Conservation (phyloP, 2,888 invertebrate genomes). For the Cantharis rustica region DNA sequence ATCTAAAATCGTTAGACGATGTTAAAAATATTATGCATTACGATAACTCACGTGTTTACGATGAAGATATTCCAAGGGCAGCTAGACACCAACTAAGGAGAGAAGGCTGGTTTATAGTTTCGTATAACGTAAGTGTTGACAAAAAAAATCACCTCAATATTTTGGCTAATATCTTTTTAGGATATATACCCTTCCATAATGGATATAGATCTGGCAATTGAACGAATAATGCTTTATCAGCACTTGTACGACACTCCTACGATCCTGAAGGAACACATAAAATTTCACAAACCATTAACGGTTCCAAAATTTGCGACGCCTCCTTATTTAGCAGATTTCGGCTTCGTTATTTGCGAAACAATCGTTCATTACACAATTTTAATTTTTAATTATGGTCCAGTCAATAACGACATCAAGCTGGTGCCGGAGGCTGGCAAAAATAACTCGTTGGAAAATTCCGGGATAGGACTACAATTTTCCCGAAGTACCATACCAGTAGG, state of each 20-base stretch:
- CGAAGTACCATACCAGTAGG: slow-evolving; percentile 57
- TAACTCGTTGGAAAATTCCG: slow-evolving; percentile 38
- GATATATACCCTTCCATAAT: slow-evolving; percentile 60
- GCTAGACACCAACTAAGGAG: slow-evolving; percentile 31
- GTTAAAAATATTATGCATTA: slow-evolving; percentile 24
- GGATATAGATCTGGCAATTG: slow-evolving; percentile 67
- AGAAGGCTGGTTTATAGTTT: slow-evolving; percentile 49
- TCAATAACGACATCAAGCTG: slow-evolving; percentile 56
- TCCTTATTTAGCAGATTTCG: slow-evolving; percentile 63
- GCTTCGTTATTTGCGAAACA: slow-evolving; percentile 59
- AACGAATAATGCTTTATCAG: slow-evolving; percentile 59
- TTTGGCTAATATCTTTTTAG: slow-evolving; percentile 40
- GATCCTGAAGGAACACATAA: slow-evolving; percentile 48
- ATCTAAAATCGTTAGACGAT: slow-evolving; percentile 51
- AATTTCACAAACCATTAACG: slow-evolving; percentile 43
- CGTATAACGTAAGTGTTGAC: slow-evolving; percentile 36
- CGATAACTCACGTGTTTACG: slow-evolving; percentile 8
- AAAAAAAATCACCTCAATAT: not conserved
- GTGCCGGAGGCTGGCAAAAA: slow-evolving; percentile 32
- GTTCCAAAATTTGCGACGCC: slow-evolving; percentile 60
- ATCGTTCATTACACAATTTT: slow-evolving; percentile 57
- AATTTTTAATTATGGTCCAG: slow-evolving; percentile 64
- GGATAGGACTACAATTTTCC: slow-evolving; percentile 48
- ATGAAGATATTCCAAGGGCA: slow-evolving; percentile 31
- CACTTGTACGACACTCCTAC: slow-evolving; percentile 57